These are phyloP conservation scores for Diplodus sargus DNA, from an alignment of 2,797 vertebrate genomes.

Conservation along the genomic window DNA sequence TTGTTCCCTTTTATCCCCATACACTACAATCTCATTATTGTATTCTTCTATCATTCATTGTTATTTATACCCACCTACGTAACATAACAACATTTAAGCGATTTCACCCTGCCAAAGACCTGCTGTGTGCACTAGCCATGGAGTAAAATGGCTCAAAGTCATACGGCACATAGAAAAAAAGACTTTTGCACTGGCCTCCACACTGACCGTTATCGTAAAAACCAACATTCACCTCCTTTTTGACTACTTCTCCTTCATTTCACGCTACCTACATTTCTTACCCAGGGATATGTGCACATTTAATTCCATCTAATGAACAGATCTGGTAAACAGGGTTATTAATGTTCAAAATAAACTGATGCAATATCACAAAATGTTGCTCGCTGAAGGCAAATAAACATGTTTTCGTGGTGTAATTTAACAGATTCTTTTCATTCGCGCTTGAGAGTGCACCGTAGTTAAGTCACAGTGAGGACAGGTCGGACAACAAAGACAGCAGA, in stretches of 20 bases:
- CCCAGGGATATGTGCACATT: conserved; percentile 11
- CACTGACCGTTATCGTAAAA: conserved; percentile 16
- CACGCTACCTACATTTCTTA: conserved; percentile 35
- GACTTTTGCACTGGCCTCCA: background rate
- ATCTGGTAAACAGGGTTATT: conserved; percentile 22
- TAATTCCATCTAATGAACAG: conserved; percentile 33
- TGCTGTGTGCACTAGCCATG: background rate
- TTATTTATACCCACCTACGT: background rate
- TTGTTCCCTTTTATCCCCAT: background rate
- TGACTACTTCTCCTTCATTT: conserved; percentile 36
- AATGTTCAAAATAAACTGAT: conserved; percentile 41
- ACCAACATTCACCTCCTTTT: conserved; percentile 28
- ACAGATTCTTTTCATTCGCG: conserved; percentile 46
- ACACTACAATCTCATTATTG: background rate
- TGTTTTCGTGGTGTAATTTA: conserved; percentile 52
- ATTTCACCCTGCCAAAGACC: background rate
- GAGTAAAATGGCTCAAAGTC: conserved; percentile 14
- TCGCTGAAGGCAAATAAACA: conserved; percentile 49
- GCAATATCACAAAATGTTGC: conserved; percentile 24
- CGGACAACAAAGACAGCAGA: conserved; percentile 21
- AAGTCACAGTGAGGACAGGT: conserved; percentile 17
- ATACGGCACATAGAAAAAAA: background rate
- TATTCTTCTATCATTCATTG: background rate
- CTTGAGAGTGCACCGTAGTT: conserved; percentile 30
- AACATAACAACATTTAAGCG: background rate